Base-by-base conservation (phyloP, 2,888 invertebrate species). In the Drosophila kokeensis region DNA sequence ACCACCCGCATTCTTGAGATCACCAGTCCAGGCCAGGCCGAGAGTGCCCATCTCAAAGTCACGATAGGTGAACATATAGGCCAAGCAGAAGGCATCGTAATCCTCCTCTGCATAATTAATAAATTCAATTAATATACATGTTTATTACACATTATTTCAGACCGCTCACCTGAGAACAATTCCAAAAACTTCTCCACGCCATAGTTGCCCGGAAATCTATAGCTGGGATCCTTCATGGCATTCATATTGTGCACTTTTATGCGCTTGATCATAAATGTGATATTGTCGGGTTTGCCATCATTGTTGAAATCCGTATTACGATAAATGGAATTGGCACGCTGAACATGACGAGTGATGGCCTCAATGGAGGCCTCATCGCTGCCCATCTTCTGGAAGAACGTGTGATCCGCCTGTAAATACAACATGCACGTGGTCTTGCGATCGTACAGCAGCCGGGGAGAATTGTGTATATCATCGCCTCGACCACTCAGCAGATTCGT, bases 151-250 rank as follows among this genome's bases (percentile, higher is more conserved):
- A 52, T 6, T 8, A 38, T 2, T 21, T 18, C 15, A 18, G 21
- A 21, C 0, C 7, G 93, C 94, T 94, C 94, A 97, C 97, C 97
- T 83, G 99, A 99, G 94, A 99, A 99, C 76, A 99, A 95, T 94
- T 99, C 99, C 78, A 99, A 95, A 94, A 98, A 99, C 94, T 99
- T 99, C 93, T 99, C 99, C 66, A 99, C 99, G 53, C 99, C 99
- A 92, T 99, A 99, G 94, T 99, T 99, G 87, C 97, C 97, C 0
- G 97, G 97, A 93, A 97, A 98, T 83, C 98, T 95, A 94, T 98
- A 98, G 57, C 96, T 95, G 11, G 97, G 96, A 93, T 97, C 97
- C 89, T 96, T 96, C 76, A 97, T 94, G 61, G 98, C 97, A 90
- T 97, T 97, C 90, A 95, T 94, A 68, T 97, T 97, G 94, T 98